Evolutionary conservation across 1,140 invertebrate genomes (phyloP), one percentile per base, ranked within the genome.

Genomic region (Dinoponera quadriceps): DNA sequence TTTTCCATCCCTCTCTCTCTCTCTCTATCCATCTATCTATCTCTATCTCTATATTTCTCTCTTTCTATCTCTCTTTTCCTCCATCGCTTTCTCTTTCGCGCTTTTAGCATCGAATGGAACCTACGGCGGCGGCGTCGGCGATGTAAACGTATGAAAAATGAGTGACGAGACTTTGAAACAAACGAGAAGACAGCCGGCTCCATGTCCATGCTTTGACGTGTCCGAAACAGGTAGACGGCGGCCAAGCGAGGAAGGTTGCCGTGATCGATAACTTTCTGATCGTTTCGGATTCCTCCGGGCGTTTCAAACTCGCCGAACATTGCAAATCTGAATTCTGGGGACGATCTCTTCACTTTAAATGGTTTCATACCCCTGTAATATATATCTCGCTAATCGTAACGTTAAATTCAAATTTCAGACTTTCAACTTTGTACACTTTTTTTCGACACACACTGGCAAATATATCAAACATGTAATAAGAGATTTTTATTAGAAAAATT

Each of bases 101-200:
- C 60, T 51, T 65, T 54, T 57, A 71, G 51, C 29, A 71, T 80
- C 65, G 75, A 71, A 65, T 71, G 65, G 38, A 80, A 57, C 65
- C 75, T 27, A 49, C 75, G 49, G 22, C 78, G 57, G 65, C 74
- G 80, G 51, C 65, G 68, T 33, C 60, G 72, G 55, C 63, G 68
- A 73, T 62, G 88, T 87, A 89, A 88, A 88, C 87, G 88, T 86
- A 90, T 92, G 93, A 93, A 93, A 93, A 93, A 93, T 93, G 92
- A 94, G 90, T 90, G 91, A 91, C 90, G 90, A 91, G 89, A 91
- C 85, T 91, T 90, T 78, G 89, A 88, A 93, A 92, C 88, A 92
- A 93, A 92, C 91, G 91, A 91, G 88, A 85, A 87, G 90, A 91
- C 90, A 91, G 90, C 84, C 89, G 86, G 87, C 77, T 85, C 87